Evolutionary conservation across 2,888 invertebrate species (phyloP), one percentile per base, ranked within the genome.

Genomic region (Willowsia nigromaculata): DNA sequence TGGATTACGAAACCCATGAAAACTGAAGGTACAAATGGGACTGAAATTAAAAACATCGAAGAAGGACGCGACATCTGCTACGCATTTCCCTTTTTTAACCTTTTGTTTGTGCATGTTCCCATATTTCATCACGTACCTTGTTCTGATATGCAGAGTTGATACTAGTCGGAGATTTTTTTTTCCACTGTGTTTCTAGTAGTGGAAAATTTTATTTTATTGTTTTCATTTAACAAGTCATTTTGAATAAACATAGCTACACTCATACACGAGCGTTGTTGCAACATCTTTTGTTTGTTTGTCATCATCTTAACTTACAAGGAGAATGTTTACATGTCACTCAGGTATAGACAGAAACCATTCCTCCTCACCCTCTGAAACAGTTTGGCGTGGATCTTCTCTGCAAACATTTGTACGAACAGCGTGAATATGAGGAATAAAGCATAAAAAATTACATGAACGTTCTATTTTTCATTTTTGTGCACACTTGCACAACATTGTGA

Each of bases 211-310:
- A 37, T 18, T 11, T 5, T 40, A 62, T n/a, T 62, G 25, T 68
- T 37, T 40, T 18, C 40, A 40, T 37, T 33, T 15, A 27, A 15
- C n/a, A 5, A 15, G 33, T 18, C 15, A 30, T 15, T 5, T n/a
- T 33, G 15, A 33, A 33, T 59, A 30, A 5, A 59, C 27, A 25
- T 59, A 59, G 53, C n/a, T 59, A 9, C 27, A 37, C 37, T 47
- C 62, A 30, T 62, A 59, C 56, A 62, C 30, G 62, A 50, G 50
- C 25, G 0, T 1, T 6, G 68, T 68, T 68, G 68, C 68, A 68
- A 68, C 68, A 68, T 68, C 40, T 68, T 68, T 68, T 68, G 68
- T 68, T 68, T 68, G 18, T 68, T 68, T 68, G 68, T 68, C 68
- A 68, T 68, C 68, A 68, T 68, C 37, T 2, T 15, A 6, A 13